Evolutionary conservation across 2,113 vertebrate genomes (phyloP).

Genomic region (Geococcyx californianus): DNA sequence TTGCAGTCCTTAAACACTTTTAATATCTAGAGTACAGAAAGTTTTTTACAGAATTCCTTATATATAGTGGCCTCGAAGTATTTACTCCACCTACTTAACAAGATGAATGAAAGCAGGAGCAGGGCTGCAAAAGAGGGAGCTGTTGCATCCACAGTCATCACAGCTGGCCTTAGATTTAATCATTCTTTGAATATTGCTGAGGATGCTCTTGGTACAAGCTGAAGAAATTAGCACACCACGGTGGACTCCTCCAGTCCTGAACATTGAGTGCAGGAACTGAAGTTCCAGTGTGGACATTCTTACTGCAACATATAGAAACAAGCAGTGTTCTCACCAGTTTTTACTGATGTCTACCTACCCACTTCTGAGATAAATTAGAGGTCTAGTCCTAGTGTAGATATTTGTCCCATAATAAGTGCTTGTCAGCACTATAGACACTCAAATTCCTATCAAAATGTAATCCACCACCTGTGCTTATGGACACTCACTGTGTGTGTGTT

Average conservation of each 20-base stretch:
- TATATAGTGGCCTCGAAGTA: neutral
- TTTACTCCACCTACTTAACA: neutral
- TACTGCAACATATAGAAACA: fast-evolving
- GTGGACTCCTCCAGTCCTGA: neutral
- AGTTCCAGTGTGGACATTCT: too few species aligned
- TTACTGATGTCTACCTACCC: too few species aligned
- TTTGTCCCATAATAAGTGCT: neutral
- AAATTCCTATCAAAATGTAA: neutral
- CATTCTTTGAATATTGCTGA: neutral
- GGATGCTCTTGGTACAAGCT: neutral
- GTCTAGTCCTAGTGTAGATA: too few species aligned
- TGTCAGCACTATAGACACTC: neutral
- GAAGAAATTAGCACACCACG: neutral
- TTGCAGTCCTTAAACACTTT: neutral
- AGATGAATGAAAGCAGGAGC: neutral
- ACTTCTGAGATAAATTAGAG: neutral
- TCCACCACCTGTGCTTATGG: neutral
- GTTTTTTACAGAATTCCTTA: neutral
- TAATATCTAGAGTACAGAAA: neutral
- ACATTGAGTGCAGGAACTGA: neutral
- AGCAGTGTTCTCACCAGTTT: neutral
- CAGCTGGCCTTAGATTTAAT: neutral
- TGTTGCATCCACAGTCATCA: neutral
- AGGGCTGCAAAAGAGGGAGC: neutral
- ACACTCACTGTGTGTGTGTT: too few species aligned